Base-by-base conservation (phyloP, 1,140 invertebrate species). In the Lamellibrachia luymesi region DNA sequence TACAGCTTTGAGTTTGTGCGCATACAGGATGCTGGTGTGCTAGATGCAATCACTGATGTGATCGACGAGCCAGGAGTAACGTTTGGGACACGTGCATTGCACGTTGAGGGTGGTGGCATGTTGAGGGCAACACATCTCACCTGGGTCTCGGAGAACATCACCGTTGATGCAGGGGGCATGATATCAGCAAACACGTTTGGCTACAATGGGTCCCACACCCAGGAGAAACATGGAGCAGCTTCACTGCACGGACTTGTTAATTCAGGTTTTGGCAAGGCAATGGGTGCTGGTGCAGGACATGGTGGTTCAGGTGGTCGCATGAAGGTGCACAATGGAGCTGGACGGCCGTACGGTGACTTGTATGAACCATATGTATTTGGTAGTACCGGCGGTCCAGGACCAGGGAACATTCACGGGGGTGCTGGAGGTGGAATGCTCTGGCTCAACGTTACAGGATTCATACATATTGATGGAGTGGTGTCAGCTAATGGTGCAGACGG, bases 361-460 rank as follows among this genome's bases (percentile, higher is more conserved):
- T 95, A 95, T 93, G 94, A 95, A 93, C 95, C 95, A 38, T 90
- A 94, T 50, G 90, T 93, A 90, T 94, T 95, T 93, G 95, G 95
- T 52, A 95, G 95, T 92, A 92, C 95, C 27, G 95, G 94, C 56
- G 94, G 94, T 17, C 27, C 22, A 2, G 94, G 95, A 25, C 64
- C 94, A n/a, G 80, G 92, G 56, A 92, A 92, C 13, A 51, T 93
- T n/a, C 91, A 90, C 7, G 95, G 95, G 38, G 95, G 95, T 2
- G 90, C 91, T 38, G 95, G 95, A 8, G 95, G 95, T 17, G 95
- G 95, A 4, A 92, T 94, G 7, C 94, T 95, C 13, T 95, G 95
- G 95, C 94, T 95, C 93, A 95, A 95, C 92, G 95, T 95, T 10
- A 95, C 95, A 25, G 93, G 94, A 8, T 93, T 94, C n/a, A 95